Evolutionary conservation across 1,140 invertebrate species (phyloP), one percentile per base, ranked within the genome.

Genomic region (Sitophilus oryzae): DNA sequence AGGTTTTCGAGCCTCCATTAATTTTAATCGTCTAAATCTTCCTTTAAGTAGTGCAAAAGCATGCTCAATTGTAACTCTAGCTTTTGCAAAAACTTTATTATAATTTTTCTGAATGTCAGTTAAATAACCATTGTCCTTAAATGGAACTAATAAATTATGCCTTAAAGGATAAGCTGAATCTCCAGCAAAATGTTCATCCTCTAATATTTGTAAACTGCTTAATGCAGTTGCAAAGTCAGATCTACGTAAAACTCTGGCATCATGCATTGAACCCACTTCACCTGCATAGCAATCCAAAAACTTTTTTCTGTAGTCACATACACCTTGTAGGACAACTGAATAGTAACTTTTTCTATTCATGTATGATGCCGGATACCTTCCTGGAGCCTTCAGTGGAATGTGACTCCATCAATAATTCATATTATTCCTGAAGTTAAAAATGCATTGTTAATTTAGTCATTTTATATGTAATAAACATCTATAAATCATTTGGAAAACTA

Each of bases 321-420:
- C n/a, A 3, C 20, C n/a, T n/a, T n/a, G n/a, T n/a, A n/a, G n/a
- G n/a, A n/a, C n/a, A n/a, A n/a, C n/a, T n/a, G n/a, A n/a, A n/a
- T n/a, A n/a, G n/a, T n/a, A n/a, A n/a, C n/a, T n/a, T n/a, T n/a
- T n/a, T n/a, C n/a, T n/a, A n/a, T 67, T 67, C 11, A 67, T 65
- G 38, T 67, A 67, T n/a, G 37, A 40, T 16, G 16, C 37, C 5
- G 37, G 9, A 10, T 40, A 9, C 9, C 9, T 40, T 40, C 37
- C 37, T 40, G 16, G n/a, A n/a, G n/a, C n/a, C n/a, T n/a, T n/a
- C n/a, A n/a, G n/a, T n/a, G n/a, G n/a, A n/a, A n/a, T n/a, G n/a
- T n/a, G n/a, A n/a, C n/a, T n/a, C n/a, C n/a, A n/a, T n/a, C n/a
- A n/a, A n/a, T n/a, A n/a, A n/a, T n/a, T n/a, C n/a, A n/a, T n/a